phyloP scores from a whole-genome alignment of 2,797 vertebrate species.

The Gambusia yucatana region DNA sequence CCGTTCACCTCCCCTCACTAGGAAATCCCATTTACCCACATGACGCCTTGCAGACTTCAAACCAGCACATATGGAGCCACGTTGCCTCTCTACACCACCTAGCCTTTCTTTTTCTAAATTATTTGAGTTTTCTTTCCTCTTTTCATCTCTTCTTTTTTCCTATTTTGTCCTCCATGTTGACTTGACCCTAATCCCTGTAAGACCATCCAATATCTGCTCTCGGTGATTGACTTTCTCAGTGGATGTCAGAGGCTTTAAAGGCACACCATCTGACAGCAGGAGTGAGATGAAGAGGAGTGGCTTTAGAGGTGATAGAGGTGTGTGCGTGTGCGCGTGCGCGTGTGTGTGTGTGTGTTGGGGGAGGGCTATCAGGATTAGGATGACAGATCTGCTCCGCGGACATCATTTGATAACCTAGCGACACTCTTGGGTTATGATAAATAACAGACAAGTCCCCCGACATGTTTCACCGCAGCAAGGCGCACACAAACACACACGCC shows the following conservation, averaged over 20 bases:
- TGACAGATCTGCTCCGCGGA: conserved; percentile 36
- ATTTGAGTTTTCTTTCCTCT: neutral
- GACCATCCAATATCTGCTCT: conserved; percentile 20
- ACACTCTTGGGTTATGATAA: conserved; percentile 39
- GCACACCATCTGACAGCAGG: conserved; percentile 1
- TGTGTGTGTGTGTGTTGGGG: conserved; percentile 9
- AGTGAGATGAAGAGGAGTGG: neutral
- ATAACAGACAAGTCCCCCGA: conserved; percentile 47
- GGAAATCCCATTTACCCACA: conserved; percentile 17
- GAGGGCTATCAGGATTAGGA: conserved; percentile 42
- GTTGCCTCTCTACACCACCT: neutral
- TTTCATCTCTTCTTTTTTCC: neutral
- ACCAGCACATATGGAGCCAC: conserved; percentile 22
- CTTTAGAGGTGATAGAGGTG: conserved; percentile 28
- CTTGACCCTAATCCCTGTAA: conserved; percentile 64
- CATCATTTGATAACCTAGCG: conserved; percentile 47
- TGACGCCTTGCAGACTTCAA: conserved; percentile 19
- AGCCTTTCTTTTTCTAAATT: neutral
- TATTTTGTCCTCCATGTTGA: conserved; percentile 13
- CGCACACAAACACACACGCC: conserved; percentile 13
- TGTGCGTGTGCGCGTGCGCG: no score
- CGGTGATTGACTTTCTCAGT: conserved; percentile 30
- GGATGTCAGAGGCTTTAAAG: conserved; percentile 16
- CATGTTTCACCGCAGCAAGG: conserved; percentile 30
- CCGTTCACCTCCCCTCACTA: conserved; percentile 11